Evolutionary conservation across 1,140 invertebrate genomes (phyloP).

Genomic region (Orchestia grillus): DNA sequence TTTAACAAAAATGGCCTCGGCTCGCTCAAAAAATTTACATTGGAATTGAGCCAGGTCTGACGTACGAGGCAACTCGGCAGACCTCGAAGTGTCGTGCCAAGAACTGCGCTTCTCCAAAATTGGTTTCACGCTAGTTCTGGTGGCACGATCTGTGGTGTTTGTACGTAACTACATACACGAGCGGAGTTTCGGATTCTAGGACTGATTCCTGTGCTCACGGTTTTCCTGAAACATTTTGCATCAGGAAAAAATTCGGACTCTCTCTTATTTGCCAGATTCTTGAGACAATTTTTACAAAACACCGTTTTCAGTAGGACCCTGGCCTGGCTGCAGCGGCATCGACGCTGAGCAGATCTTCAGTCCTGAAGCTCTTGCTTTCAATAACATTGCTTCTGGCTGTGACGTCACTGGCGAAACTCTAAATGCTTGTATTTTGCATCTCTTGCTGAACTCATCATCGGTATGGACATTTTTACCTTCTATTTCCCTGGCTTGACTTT

Average conservation of each 20-base stretch:
- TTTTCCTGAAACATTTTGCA: neutral
- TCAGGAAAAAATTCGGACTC: neutral
- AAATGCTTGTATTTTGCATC: neutral
- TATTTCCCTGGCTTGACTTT: neutral
- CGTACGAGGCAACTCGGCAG: slow-evolving; percentile 23
- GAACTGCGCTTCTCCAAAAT: neutral
- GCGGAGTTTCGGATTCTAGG: neutral
- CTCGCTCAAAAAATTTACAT: slow-evolving; percentile 48
- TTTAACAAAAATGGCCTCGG: slow-evolving; percentile 46
- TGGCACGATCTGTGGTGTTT: neutral
- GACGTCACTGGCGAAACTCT: neutral
- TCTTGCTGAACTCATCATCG: neutral
- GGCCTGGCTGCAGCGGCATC: neutral
- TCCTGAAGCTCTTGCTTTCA: neutral
- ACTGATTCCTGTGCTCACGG: neutral
- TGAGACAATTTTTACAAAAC: neutral
- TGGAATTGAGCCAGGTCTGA: slow-evolving; percentile 35
- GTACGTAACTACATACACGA: neutral
- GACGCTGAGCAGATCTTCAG: neutral
- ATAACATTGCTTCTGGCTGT: neutral
- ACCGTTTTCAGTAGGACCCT: neutral
- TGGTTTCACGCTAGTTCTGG: neutral
- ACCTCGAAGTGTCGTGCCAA: neutral
- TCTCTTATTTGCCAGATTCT: neutral
- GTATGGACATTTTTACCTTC: neutral